Conservation (phyloP, 2,888 invertebrate genomes). For the Strigamia crassipes region DNA sequence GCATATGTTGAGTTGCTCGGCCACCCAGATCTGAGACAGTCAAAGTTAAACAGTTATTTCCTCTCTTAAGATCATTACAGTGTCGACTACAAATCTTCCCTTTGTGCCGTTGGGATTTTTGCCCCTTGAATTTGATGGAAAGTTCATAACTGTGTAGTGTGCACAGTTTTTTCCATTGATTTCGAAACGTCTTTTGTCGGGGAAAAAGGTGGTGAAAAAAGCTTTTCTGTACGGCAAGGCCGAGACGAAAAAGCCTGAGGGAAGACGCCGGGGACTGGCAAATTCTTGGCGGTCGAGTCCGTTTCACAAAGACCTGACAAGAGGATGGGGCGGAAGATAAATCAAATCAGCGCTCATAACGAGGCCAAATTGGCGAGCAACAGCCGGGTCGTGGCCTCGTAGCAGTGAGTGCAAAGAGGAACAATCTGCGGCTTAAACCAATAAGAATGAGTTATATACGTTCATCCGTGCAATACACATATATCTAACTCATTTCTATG, state of each 20-base stretch:
- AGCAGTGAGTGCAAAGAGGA: constrained; percentile 10
- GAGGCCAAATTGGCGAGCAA: constrained; percentile 33
- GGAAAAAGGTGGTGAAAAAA: background rate
- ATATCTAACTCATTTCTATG: background rate
- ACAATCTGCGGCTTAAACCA: constrained; percentile 5
- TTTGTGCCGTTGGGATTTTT: constrained; percentile 31
- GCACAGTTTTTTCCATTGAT: background rate
- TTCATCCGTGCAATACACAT: background rate
- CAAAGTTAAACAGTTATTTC: constrained; percentile 36
- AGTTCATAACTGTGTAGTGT: background rate
- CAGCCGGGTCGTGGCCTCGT: constrained; percentile 23
- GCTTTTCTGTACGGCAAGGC: constrained; percentile 6
- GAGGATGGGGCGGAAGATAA: constrained; percentile 26
- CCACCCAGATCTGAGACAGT: constrained; percentile 25
- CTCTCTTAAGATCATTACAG: constrained; percentile 28
- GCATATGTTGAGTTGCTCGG: constrained; percentile 16
- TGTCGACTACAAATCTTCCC: constrained; percentile 18
- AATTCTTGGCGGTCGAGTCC: constrained; percentile 38
- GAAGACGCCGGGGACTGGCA: constrained; percentile 20
- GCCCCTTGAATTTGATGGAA: constrained; percentile 29
- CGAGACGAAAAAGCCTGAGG: constrained; percentile 25
- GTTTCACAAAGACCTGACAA: constrained; percentile 23
- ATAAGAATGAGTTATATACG: background rate
- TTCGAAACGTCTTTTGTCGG: background rate
- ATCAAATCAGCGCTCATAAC: constrained; percentile 28